These are phyloP conservation scores for Cerastis leucographa DNA, from an alignment of 2,888 invertebrate genomes.

Conservation along the genomic window DNA sequence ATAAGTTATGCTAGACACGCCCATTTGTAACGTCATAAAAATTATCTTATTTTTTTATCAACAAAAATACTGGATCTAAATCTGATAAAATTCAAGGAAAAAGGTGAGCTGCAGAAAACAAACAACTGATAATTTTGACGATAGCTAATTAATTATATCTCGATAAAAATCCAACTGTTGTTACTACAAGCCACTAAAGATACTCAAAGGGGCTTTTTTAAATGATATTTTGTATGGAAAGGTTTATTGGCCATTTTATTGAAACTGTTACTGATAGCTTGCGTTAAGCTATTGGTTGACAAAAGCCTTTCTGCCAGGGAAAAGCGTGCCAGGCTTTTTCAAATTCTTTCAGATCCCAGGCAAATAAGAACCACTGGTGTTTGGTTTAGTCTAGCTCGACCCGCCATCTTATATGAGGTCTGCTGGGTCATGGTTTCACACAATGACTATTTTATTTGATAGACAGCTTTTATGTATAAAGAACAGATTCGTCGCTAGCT, in stretches of 20 bases:
- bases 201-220: background rate
- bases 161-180: background rate
- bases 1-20: background rate
- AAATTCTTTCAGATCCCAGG: background rate
- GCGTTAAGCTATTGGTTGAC: background rate
- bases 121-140: background rate
- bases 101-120: background rate
- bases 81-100: constrained; percentile 9
- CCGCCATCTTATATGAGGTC: background rate
- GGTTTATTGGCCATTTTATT: background rate
- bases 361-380: background rate
- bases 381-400: background rate
- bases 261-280: background rate
- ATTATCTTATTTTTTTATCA: background rate
- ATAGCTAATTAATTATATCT: constrained; percentile 5
- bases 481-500: background rate
- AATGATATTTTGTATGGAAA: background rate
- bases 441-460: background rate
- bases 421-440: background rate
- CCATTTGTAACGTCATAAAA: background rate
- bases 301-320: background rate
- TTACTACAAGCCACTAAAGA: background rate
- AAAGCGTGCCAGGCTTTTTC: too few species aligned
- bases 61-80: background rate
- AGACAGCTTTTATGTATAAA: background rate